A percentile compares a stretch with the other conserved stretches of the same genome.
phyloP scores from a whole-genome alignment of 2,797 vertebrate species.

The Gobio occitaniae region DNA sequence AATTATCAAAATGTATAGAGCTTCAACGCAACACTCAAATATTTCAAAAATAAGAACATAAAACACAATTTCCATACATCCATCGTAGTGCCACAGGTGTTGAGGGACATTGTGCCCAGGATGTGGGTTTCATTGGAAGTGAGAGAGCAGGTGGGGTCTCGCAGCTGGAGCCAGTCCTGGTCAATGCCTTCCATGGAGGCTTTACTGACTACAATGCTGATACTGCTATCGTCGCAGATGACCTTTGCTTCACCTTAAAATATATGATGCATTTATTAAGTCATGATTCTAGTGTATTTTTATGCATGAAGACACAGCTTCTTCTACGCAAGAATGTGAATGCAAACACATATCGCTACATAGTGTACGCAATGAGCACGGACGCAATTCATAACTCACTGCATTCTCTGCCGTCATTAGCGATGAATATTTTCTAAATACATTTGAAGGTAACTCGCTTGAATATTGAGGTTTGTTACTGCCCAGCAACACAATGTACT shows the following conservation, averaged over 20 bases:
- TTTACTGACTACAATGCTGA: slow-evolving; percentile 70
- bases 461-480: background rate
- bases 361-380: background rate
- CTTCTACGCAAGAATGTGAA: background rate
- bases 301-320: background rate
- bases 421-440: background rate
- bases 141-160: slow-evolving; percentile 71
- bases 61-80: slow-evolving; percentile 64
- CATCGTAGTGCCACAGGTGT: slow-evolving; percentile 73
- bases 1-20: background rate
- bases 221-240: slow-evolving; percentile 66
- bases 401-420: background rate
- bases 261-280: background rate
- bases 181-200: slow-evolving; percentile 70
- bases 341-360: background rate
- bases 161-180: slow-evolving; percentile 67
- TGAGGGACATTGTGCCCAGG: slow-evolving; percentile 68
- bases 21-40: background rate
- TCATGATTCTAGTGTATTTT: background rate
- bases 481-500: background rate
- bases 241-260: slow-evolving; percentile 67
- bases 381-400: background rate
- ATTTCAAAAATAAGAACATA: background rate
- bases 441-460: background rate
- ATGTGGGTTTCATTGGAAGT: slow-evolving; percentile 75